phyloP scores from a whole-genome alignment of 2,113 vertebrate species.

The Crotalus viridis region DNA sequence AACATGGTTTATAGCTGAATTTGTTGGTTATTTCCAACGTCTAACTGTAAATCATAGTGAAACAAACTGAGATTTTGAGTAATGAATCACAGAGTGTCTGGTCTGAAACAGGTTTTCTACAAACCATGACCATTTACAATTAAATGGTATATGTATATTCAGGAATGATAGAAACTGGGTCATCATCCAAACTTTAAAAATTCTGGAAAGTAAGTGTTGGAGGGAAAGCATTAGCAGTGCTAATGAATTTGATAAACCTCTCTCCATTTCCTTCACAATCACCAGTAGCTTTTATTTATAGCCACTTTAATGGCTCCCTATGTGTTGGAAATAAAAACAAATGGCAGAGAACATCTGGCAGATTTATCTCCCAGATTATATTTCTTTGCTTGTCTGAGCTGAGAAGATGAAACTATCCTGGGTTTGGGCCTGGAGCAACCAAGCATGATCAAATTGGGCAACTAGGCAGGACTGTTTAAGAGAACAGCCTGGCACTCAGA shows the following conservation, averaged over 20 bases:
- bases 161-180: background rate
- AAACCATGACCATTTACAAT: background rate
- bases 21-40: background rate
- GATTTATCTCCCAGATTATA: background rate
- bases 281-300: conserved; percentile 18
- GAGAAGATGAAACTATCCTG: background rate
- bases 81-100: background rate
- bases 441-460: too few species aligned
- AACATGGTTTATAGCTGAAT: background rate
- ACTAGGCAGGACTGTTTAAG: too few species aligned
- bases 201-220: background rate
- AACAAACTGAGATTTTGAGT: background rate
- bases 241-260: background rate
- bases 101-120: background rate
- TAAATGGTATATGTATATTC: background rate
- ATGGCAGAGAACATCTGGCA: conserved; percentile 3
- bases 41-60: background rate
- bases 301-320: conserved; percentile 16
- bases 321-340: conserved; percentile 33
- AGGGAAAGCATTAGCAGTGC: background rate
- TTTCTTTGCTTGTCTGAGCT: background rate
- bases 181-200: background rate
- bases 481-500: background rate
- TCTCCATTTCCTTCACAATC: background rate
- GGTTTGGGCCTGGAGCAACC: background rate